These are phyloP conservation scores for Eupithecia subfuscata DNA, from an alignment of 2,888 invertebrate species.

Conservation along the genomic window DNA sequence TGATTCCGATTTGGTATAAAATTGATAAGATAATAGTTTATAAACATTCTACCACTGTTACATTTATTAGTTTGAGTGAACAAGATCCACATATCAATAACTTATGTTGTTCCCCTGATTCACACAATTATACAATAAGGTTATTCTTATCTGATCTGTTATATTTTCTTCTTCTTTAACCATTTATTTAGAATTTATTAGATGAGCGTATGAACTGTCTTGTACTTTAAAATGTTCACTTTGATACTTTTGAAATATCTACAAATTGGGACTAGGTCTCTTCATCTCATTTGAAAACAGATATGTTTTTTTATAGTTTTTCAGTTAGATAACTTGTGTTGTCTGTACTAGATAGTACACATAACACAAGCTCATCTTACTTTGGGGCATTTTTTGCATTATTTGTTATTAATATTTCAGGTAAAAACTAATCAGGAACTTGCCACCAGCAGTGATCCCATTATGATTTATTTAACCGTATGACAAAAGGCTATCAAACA, in stretches of 20 bases:
- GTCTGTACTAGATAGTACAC: no score
- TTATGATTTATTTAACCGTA: background rate
- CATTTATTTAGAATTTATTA: background rate
- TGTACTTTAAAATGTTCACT: background rate
- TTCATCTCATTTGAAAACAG: background rate
- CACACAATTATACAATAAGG: background rate
- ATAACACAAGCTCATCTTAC: background rate
- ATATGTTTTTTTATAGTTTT: background rate
- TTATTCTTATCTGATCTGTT: background rate
- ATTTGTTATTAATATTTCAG: background rate
- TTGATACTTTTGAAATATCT: background rate
- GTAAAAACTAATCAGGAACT: background rate
- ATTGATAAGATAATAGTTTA: background rate
- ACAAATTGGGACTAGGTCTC: background rate
- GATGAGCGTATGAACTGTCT: background rate
- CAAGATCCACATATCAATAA: background rate
- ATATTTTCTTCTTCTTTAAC: background rate
- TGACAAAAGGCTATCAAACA: background rate
- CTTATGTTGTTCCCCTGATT: background rate
- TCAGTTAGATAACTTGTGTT: no score
- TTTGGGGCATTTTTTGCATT: background rate
- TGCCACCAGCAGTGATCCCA: background rate
- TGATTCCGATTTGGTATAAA: background rate
- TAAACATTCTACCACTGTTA: background rate
- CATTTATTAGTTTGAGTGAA: background rate